Base-by-base conservation (phyloP, 2,888 invertebrate genomes). In the Athalia circularis region DNA sequence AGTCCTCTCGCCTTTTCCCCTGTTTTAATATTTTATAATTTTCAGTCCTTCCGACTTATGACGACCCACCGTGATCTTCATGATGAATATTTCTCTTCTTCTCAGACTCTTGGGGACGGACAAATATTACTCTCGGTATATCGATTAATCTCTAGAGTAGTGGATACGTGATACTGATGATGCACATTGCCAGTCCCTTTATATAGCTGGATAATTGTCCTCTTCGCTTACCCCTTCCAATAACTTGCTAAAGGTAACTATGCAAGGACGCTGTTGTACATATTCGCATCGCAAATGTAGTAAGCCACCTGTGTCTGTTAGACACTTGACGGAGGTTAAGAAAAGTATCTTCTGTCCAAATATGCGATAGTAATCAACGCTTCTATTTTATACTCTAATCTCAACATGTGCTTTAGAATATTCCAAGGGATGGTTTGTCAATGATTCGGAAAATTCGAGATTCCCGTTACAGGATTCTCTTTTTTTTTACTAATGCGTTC, bases 151-250 rank as follows among this genome's bases (percentile, higher is more conserved):
- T 79, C 79, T 72, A 80, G 81, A 83, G 83, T 82, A 81, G 82
- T 82, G 83, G 83, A 85, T 87, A 85, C 84, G 85, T 84, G 85
- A 86, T 87, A 88, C 86, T 86, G 83, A 82, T 83, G 86, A 87
- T 88, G 83, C 82, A 79, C 85, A 80, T 81, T 80, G 85, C 84
- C 85, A 85, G 85, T 83, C 87, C 84, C 89, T 89, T 90, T 90
- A 88, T 89, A 90, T 90, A 89, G 85, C 82, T 84, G 87, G 87
- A 86, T 87, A 88, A 88, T 88, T 85, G 83, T 82, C 81, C 82
- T 81, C 75, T 82, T 78, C 84, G 82, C 83, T 83, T 81, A 82
- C 83, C 84, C 85, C 87, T 87, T 75, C 82, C 82, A 61, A 75
- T 54, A 29, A 57, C 59, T 65, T 79, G 70, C 77, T 59, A 59